These are phyloP conservation scores for Geotrupes spiniger DNA, from an alignment of 2,888 invertebrate genomes.

Conservation along the genomic window DNA sequence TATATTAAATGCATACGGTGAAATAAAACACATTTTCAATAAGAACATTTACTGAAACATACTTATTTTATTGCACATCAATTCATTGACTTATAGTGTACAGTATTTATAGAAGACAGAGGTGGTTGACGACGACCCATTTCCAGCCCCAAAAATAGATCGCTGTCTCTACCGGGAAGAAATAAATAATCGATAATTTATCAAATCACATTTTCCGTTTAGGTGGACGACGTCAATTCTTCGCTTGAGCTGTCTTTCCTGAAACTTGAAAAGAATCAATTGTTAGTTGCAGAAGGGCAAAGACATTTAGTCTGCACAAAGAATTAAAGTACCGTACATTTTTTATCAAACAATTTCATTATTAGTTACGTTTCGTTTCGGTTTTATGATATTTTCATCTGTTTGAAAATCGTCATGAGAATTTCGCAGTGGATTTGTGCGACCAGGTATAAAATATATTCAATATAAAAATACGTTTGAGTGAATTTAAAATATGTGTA, in stretches of 20 bases:
- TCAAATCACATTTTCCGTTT: constrained; percentile 25
- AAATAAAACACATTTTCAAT: constrained; percentile 14
- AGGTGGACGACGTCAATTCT: constrained; percentile 33
- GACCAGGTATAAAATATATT: too few species aligned
- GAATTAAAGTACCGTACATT: too few species aligned
- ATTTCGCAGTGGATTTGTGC: too few species aligned
- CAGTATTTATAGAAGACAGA: constrained; percentile 28
- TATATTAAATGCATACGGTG: too few species aligned
- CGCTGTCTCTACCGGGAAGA: constrained; percentile 11
- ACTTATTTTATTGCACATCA: constrained; percentile 37
- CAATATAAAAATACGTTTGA: too few species aligned
- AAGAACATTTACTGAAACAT: constrained; percentile 25
- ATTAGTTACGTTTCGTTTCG: too few species aligned
- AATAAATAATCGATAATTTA: constrained; percentile 10
- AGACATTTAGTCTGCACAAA: too few species aligned
- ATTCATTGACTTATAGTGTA: constrained; percentile 31
- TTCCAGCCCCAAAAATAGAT: constrained; percentile 39
- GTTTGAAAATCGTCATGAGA: too few species aligned
- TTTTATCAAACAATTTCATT: too few species aligned
- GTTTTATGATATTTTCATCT: too few species aligned
- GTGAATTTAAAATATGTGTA: too few species aligned
- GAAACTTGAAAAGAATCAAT: constrained; percentile 30
- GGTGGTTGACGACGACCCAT: constrained; percentile 27
- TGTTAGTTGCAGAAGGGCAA: too few species aligned
- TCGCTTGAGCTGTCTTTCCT: constrained; percentile 33